A percentile compares a stretch with the other conserved stretches of the same genome.
These are phyloP conservation scores for Noctua comes DNA, from an alignment of 2,888 invertebrate genomes.

Conservation along the genomic window DNA sequence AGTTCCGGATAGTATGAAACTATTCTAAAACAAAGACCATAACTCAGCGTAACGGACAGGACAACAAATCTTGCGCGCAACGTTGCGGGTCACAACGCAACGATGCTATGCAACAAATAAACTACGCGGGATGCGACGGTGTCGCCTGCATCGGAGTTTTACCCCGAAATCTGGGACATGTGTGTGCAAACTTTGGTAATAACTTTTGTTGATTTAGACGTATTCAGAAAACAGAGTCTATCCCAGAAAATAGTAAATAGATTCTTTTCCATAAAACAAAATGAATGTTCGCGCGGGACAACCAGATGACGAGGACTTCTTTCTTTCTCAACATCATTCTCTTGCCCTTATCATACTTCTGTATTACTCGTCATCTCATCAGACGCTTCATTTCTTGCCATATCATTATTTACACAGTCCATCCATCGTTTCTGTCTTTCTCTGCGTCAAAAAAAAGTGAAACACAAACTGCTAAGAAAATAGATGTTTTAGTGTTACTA, in stretches of 20 bases:
- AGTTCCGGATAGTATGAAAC: conserved; percentile 44
- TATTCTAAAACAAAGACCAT: conserved; percentile 72
- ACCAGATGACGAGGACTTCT: background rate
- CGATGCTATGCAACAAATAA: conserved; percentile 64
- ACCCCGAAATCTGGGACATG: conserved; percentile 40
- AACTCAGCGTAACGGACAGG: conserved; percentile 71
- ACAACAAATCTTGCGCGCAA: conserved; percentile 73
- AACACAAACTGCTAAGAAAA: background rate
- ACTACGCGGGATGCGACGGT: conserved; percentile 54
- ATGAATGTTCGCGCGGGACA: background rate
- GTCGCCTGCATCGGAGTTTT: conserved; percentile 49
- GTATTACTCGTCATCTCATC: too few relatives aligned
- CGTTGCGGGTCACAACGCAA: conserved; percentile 59
- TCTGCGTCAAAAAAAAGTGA: background rate
- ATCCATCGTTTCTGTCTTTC: too few relatives aligned
- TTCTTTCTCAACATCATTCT: too few relatives aligned
- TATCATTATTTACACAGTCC: too few relatives aligned
- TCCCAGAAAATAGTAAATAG: background rate
- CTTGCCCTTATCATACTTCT: too few relatives aligned
- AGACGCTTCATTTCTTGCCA: too few relatives aligned
- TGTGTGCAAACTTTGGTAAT: conserved; percentile 32
- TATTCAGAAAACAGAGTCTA: background rate
- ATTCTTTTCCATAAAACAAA: background rate
- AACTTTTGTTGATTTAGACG: conserved; percentile 1
- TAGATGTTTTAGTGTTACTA: background rate